A percentile compares a stretch with the other conserved stretches of the same genome.
phyloP scores from a whole-genome alignment of 2,888 invertebrate genomes.

The Caenorhabditis angaria region DNA sequence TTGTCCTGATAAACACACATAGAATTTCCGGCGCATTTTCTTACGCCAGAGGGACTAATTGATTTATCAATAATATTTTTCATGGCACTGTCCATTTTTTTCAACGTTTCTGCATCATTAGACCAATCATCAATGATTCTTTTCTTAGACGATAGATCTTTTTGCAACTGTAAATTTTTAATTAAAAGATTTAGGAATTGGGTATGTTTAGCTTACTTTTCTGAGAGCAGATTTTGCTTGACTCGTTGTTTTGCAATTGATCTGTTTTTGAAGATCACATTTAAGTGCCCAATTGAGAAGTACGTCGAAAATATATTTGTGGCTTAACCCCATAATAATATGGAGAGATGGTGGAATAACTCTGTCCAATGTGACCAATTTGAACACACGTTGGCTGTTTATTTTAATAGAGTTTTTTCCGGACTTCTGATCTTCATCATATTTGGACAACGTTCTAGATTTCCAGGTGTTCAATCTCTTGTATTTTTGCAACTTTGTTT shows the following conservation, averaged over 20 bases:
- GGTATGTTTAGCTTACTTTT: too few relatives aligned
- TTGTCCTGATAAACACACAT: neutral
- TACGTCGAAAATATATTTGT: constrained; percentile 8
- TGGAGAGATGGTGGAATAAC: constrained; percentile 6
- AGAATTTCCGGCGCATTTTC: neutral
- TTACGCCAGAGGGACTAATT: neutral
- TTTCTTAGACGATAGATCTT: neutral
- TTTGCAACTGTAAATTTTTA: neutral
- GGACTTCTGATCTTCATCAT: neutral
- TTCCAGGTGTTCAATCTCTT: neutral
- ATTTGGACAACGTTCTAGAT: neutral
- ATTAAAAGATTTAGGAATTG: too few relatives aligned
- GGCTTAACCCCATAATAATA: constrained; percentile 1
- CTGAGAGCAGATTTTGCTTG: neutral
- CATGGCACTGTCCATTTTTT: neutral
- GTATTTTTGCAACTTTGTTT: neutral
- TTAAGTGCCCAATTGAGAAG: neutral
- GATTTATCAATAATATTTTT: neutral
- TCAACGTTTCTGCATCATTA: neutral
- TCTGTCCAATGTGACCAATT: neutral
- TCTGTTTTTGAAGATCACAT: neutral
- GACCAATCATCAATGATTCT: neutral
- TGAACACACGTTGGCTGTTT: neutral
- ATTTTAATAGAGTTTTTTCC: neutral
- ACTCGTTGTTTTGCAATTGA: neutral